Base-by-base conservation (phyloP, 2,888 invertebrate genomes). In the Macrosiphum euphorbiae region DNA sequence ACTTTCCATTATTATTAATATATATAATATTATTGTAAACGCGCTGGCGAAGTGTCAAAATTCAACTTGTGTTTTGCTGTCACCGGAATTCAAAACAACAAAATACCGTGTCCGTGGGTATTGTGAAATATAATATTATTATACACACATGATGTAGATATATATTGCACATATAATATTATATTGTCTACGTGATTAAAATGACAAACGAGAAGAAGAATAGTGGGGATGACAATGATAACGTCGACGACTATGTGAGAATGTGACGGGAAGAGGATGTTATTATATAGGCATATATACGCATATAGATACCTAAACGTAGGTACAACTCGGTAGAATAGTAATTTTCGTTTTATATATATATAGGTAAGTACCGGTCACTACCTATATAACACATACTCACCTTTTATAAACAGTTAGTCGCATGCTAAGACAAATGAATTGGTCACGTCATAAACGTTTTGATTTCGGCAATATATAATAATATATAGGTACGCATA, bases 101-200 rank as follows among this genome's bases (percentile, higher is more conserved):
- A n/a, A 88, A 35, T 44, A 88, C 88, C 88, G 92, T 92, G 88
- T 92, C 88, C 92, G 78, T 88, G 88, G 52, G 61, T 52, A 88
- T 88, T 78, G 88, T 92, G 88, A 88, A 92, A 92, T 67, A 41
- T 52, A 88, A 88, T 88, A 86, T 61, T 61, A 44, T 87, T 8
- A 55, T 44, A 44, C 52, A 88, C 28, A 52, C 24, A 58, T 35
- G 55, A 41, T 41, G 78, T 78, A 78, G 55, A 41, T 41, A 35
- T 78, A 78, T 78, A 78, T 78, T 24, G 35, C 35, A 35, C 78
- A 78, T 35, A 78, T 41, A 78, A 16, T 84, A 87, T 88, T 55
- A 87, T 88, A 52, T 50, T 35, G 87, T 92, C 61, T 92, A 92
- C 92, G 92, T 92, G 92, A 92, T 92, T 88, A 92, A 88, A 92